Evolutionary conservation across 2,113 vertebrate species (phyloP), one percentile per base, ranked within the genome.

Genomic region (Dipodomys merriami): DNA sequence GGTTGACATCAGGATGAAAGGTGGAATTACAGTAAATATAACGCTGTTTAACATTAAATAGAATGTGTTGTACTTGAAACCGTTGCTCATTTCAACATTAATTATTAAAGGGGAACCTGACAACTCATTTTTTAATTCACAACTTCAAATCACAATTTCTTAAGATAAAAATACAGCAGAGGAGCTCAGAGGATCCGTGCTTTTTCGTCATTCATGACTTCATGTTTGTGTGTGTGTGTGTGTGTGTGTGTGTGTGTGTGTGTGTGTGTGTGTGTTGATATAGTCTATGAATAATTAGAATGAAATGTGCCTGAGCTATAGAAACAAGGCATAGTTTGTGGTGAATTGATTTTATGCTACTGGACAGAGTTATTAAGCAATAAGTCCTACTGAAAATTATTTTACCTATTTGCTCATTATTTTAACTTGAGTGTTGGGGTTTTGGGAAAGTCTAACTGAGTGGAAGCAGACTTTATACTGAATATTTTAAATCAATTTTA

Each of bases 1-100:
- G 83, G 96, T 89, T 98, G 98, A 97, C 97, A 95, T 98, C 97
- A 97, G 96, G 97, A 97, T 97, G 97, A 98, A 98, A 98, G 98
- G 98, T 98, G 97, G 97, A 97, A 98, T 98, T 98, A 98, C 97
- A 97, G 98, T 98, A 98, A 98, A 98, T 98, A 98, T 96, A 97
- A 97, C 94, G 82, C 95, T 97, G 96, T 97, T 98, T 97, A 98
- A 97, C 97, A 97, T 98, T 98, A 98, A 98, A 98, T 97, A 95
- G 97, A 97, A 98, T 95, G 97, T 91, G 97, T 97, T 97, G 97
- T 96, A 96, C 97, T 98, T 96, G 96, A 97, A 98, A 97, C 97
- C 96, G 97, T 97, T 96, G 97, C 96, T 97, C 97, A 96, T 96
- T 98, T 98, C 82, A 30, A 78, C 97, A 98, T 98, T 97, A 98